Evolutionary conservation across 2,888 invertebrate species (phyloP).

Genomic region (Calameuta filiformis): DNA sequence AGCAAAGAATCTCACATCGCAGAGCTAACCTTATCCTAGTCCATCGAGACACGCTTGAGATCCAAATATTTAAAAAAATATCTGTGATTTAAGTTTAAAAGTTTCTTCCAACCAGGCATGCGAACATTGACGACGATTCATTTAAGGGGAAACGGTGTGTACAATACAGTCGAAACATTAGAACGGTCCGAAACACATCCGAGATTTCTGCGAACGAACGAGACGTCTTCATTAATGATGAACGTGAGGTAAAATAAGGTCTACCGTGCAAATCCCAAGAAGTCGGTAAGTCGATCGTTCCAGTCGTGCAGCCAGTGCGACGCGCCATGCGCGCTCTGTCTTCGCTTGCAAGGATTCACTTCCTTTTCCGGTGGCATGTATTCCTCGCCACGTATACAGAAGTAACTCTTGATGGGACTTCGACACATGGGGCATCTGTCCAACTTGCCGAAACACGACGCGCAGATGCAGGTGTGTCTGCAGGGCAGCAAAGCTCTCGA

Average conservation of each 20-base stretch:
- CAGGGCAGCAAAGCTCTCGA: slow-evolving; percentile 86
- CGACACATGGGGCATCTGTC: slow-evolving; percentile 91
- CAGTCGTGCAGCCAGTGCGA: slow-evolving; percentile 71
- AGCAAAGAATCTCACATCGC: too few species aligned
- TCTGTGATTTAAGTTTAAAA: too few species aligned
- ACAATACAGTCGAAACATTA: too few species aligned
- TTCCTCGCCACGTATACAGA: slow-evolving; percentile 83
- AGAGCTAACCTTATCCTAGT: too few species aligned
- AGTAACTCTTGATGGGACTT: slow-evolving; percentile 84
- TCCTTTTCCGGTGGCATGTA: slow-evolving; percentile 71
- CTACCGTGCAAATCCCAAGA: slow-evolving; percentile 76
- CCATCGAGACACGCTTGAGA: too few species aligned
- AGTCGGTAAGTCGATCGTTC: slow-evolving; percentile 79
- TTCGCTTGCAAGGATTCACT: slow-evolving; percentile 65
- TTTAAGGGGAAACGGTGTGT: too few species aligned
- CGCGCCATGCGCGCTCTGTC: slow-evolving; percentile 59
- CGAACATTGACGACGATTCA: too few species aligned
- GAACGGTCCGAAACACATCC: too few species aligned
- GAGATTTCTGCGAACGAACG: too few species aligned
- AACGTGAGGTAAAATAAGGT: background rate
- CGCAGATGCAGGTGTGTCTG: slow-evolving; percentile 87
- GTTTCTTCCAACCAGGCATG: too few species aligned
- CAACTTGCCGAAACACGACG: slow-evolving; percentile 81
- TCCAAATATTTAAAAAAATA: too few species aligned
- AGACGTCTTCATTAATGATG: too few species aligned